Conservation (phyloP, 1,140 invertebrate genomes). For the Anastatus disparis region DNA sequence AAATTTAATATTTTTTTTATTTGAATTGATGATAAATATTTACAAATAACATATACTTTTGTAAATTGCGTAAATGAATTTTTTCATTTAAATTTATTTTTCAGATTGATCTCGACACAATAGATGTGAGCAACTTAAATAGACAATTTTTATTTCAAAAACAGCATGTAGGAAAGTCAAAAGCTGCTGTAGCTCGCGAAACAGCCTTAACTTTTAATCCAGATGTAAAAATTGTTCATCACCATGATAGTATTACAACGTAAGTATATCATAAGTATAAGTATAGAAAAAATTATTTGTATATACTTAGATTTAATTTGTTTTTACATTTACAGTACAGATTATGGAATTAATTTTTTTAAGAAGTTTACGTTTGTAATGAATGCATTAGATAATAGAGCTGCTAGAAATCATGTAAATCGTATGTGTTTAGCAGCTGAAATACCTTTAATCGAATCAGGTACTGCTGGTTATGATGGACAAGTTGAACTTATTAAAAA, state of each 20-base stretch:
- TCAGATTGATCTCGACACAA: constrained; percentile 99
- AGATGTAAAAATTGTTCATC: constrained; percentile 85
- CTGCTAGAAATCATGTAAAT: constrained; percentile 98
- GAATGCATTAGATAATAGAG: constrained; percentile 97
- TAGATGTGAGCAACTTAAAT: constrained; percentile 99
- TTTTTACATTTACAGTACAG: constrained; percentile 48
- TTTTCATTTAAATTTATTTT: no score
- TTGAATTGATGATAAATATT: neutral
- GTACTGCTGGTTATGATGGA: constrained; percentile 95
- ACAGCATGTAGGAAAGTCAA: constrained; percentile 97
- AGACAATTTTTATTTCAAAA: constrained; percentile 98
- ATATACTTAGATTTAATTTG: no score
- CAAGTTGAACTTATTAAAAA: constrained; percentile 91
- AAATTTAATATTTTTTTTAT: neutral
- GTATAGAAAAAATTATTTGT: neutral
- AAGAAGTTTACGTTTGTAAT: constrained; percentile 92
- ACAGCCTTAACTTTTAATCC: constrained; percentile 91
- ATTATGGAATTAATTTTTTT: constrained; percentile 93
- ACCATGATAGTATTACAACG: constrained; percentile 95
- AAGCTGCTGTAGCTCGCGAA: constrained; percentile 88
- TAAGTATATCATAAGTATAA: constrained; percentile 65
- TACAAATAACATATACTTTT: no score
- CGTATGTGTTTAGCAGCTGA: constrained; percentile 97
- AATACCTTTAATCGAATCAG: constrained; percentile 95
- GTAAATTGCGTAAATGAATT: no score